A percentile compares a stretch with the other conserved stretches of the same genome.
Evolutionary conservation across 2,888 invertebrate genomes (phyloP).

Genomic region (Dascillus cervinus): DNA sequence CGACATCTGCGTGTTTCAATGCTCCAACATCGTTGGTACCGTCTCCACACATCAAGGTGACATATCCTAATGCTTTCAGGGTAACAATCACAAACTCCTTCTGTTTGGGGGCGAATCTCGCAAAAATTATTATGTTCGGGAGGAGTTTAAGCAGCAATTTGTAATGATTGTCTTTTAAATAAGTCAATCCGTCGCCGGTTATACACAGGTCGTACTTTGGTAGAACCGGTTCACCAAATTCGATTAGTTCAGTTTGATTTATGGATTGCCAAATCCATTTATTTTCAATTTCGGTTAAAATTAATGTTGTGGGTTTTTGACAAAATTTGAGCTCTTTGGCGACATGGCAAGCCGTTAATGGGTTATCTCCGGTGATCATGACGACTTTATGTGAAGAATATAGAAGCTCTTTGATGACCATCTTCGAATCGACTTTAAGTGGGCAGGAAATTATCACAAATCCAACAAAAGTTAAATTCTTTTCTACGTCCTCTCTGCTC

Average conservation of each 20-base stretch:
- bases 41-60: constrained; percentile 98
- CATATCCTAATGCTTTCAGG: constrained; percentile 78
- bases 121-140: constrained; percentile 86
- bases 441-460: constrained; percentile 98
- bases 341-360: constrained; percentile 97
- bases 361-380: constrained; percentile 99
- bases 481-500: constrained; percentile 81
- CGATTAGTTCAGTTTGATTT: constrained; percentile 52
- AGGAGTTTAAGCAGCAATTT: constrained; percentile 64
- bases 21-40: constrained; percentile 99
- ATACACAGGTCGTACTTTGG: constrained; percentile 83
- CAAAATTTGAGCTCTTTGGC: constrained; percentile 89
- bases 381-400: constrained; percentile 91
- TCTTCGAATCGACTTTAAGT: constrained; percentile 89
- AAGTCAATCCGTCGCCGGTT: constrained; percentile 83
- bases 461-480: constrained; percentile 83
- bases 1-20: constrained; percentile 96
- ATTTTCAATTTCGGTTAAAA: constrained; percentile 48
- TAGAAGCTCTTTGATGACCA: constrained; percentile 90
- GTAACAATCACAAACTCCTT: constrained; percentile 92
- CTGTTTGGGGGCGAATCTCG: constrained; percentile 97
- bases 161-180: constrained; percentile 56
- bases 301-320: constrained; percentile 59
- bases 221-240: constrained; percentile 44
- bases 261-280: constrained; percentile 76